Evolutionary conservation across 2,797 vertebrate genomes (phyloP).

Genomic region (Mormyrops attenuatus): DNA sequence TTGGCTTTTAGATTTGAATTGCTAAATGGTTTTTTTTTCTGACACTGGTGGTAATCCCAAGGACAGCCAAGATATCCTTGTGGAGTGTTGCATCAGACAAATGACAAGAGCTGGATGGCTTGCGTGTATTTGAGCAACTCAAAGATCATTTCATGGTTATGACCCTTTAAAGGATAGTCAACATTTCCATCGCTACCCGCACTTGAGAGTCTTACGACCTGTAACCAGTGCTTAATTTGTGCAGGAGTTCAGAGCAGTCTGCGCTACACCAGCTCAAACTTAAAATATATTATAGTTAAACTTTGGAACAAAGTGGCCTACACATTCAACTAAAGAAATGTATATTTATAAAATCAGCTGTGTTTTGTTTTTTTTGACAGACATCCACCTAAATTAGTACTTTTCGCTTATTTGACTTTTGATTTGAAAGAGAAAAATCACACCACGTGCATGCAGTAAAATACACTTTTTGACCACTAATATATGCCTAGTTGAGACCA

Average conservation of each 20-base stretch:
- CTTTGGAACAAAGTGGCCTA: neutral
- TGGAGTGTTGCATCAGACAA: neutral
- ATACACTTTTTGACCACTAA: neutral
- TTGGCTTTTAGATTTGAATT: neutral
- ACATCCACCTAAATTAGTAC: neutral
- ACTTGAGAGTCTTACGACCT: neutral
- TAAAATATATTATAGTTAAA: neutral
- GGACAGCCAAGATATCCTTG: neutral
- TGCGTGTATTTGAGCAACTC: constrained; percentile 7
- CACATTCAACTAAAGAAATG: neutral
- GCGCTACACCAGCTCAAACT: neutral
- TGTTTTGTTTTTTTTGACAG: neutral
- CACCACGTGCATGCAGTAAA: neutral
- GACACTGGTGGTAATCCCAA: neutral
- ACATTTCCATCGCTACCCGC: neutral
- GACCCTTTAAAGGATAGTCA: neutral
- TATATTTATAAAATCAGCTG: neutral
- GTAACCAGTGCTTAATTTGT: neutral
- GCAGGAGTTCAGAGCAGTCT: neutral
- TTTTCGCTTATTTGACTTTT: neutral
- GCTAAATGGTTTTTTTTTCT: neutral
- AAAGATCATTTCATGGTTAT: neutral
- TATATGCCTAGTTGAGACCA: neutral
- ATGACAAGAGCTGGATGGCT: constrained; percentile 36
- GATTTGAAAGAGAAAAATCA: neutral